phyloP scores from a whole-genome alignment of 1,140 invertebrate genomes.

The Drosophila repleta region DNA sequence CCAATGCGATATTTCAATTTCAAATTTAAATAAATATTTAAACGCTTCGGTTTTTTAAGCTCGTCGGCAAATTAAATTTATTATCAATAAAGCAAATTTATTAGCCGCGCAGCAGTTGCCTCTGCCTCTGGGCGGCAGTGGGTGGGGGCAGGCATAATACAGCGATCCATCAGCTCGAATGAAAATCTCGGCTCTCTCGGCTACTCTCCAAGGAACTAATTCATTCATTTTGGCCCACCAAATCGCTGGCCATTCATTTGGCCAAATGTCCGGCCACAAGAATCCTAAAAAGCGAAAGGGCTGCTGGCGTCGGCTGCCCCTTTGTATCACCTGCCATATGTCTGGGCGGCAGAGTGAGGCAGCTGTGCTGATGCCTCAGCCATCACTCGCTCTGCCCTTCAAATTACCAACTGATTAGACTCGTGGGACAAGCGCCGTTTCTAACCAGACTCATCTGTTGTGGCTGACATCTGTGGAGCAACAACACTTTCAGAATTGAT shows the following conservation, averaged over 20 bases:
- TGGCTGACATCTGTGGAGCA: conserved; percentile 46
- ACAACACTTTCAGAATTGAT: conserved; percentile 51
- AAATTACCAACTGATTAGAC: conserved; percentile 79
- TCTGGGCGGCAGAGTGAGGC: conserved; percentile 49
- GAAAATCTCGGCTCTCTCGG: conserved; percentile 34
- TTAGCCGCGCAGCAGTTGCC: conserved; percentile 6
- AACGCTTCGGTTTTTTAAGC: conserved; percentile 39
- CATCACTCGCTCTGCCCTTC: conserved; percentile 65
- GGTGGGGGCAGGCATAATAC: not conserved
- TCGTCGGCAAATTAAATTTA: conserved; percentile 62
- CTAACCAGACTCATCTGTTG: conserved; percentile 59
- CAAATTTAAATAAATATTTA: conserved; percentile 83
- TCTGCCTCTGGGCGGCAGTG: not conserved
- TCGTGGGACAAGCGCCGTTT: conserved; percentile 53
- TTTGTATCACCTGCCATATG: conserved; percentile 56
- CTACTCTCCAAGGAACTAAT: conserved; percentile 73
- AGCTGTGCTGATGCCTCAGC: conserved; percentile 55
- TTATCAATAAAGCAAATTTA: conserved; percentile 57
- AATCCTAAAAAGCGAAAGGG: conserved; percentile 32
- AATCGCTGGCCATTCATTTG: conserved; percentile 75
- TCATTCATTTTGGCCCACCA: conserved; percentile 68
- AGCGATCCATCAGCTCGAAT: conserved; percentile 31
- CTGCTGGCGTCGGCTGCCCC: not conserved
- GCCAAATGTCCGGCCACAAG: conserved; percentile 60
- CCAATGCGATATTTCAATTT: conserved; percentile 74